These are phyloP conservation scores for Adelges cooleyi DNA, from an alignment of 1,140 invertebrate species.

Conservation along the genomic window DNA sequence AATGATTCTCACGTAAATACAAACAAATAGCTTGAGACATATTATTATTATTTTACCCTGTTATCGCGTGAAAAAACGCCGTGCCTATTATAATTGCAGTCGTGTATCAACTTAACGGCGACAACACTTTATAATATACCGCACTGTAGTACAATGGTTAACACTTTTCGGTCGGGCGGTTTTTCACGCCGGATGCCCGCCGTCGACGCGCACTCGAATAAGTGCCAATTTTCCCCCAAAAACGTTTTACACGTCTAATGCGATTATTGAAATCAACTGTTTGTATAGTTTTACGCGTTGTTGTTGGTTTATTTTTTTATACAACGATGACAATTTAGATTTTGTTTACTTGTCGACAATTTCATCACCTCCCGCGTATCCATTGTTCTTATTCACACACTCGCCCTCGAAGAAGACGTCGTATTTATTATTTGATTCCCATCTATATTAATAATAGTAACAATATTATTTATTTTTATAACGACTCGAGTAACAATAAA, in stretches of 20 bases:
- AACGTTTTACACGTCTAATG: slow-evolving; percentile 24
- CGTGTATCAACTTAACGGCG: slow-evolving; percentile 11
- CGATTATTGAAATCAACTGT: slow-evolving; percentile 25
- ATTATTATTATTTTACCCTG: not conserved
- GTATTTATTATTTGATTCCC: too few species aligned
- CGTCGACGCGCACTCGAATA: slow-evolving; percentile 10
- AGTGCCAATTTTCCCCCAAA: slow-evolving; percentile 21
- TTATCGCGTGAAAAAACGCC: not conserved
- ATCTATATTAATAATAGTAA: too few species aligned
- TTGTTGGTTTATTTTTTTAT: not conserved
- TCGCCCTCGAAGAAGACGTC: too few species aligned
- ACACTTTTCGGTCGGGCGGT: slow-evolving; percentile 14
- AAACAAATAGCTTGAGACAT: too few species aligned
- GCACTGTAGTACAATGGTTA: too few species aligned
- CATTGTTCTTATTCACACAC: not conserved
- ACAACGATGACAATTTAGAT: slow-evolving; percentile 12
- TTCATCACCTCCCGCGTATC: not conserved
- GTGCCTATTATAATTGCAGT: not conserved
- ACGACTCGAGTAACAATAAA: too few species aligned
- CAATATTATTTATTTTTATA: too few species aligned
- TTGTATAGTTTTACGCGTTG: not conserved
- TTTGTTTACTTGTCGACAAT: not conserved
- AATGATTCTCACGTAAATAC: too few species aligned
- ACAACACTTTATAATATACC: slow-evolving; percentile 14
- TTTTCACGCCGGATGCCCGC: slow-evolving; percentile 26